These are phyloP conservation scores for Epizoanthus stellaris DNA, from an alignment of 92 coral and sea anemone genomes.

Conservation along the genomic window DNA sequence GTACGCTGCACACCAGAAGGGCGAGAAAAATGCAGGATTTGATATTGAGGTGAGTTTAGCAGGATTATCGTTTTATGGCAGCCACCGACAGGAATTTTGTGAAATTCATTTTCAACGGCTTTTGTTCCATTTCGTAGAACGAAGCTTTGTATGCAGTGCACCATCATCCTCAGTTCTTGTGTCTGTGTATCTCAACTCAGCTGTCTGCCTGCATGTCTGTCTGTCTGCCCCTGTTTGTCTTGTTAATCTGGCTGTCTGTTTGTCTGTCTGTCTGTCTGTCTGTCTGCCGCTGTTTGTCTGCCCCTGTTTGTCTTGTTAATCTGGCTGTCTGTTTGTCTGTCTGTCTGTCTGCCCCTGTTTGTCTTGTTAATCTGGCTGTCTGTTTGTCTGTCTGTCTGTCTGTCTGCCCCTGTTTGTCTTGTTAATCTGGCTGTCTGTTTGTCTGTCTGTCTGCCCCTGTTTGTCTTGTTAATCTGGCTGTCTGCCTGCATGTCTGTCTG, in stretches of 20 bases:
- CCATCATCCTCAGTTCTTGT: not conserved
- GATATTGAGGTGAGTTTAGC: conserved; percentile 81
- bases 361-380: not conserved
- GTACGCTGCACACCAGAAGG: conserved; percentile 94
- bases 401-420: not conserved
- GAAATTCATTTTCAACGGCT: too few relatives aligned
- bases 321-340: not conserved
- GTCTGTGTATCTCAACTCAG: not conserved
- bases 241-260: not conserved
- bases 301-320: not conserved
- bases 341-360: not conserved
- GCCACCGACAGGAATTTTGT: too few relatives aligned
- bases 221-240: not conserved
- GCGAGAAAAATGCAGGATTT: conserved; percentile 94
- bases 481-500: not conserved
- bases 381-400: not conserved
- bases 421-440: not conserved
- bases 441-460: not conserved
- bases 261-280: not conserved
- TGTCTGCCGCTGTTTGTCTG: not conserved
- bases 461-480: not conserved
- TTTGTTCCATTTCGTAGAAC: too few relatives aligned
- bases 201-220: not conserved
- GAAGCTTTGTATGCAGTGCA: too few relatives aligned
- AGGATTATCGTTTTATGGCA: too few relatives aligned